These are phyloP conservation scores for Reticulitermes speratus DNA, from an alignment of 1,140 invertebrate genomes.

Conservation along the genomic window DNA sequence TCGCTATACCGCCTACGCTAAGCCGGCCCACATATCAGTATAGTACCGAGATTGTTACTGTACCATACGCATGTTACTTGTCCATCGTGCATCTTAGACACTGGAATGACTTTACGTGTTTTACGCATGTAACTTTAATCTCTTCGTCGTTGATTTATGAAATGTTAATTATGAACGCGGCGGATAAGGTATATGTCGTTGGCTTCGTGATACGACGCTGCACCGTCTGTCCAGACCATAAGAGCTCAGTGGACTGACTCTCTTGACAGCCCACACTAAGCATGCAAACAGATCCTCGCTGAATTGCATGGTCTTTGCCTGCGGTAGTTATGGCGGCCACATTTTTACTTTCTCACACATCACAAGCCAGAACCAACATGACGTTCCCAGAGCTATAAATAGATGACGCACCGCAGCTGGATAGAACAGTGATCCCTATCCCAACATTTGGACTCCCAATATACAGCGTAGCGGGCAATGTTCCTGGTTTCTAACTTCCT, in stretches of 20 bases:
- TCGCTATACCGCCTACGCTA: too few species aligned
- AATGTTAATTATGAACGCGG: too few species aligned
- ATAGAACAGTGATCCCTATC: neutral
- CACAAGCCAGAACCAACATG: neutral
- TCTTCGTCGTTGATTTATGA: too few species aligned
- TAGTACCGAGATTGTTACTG: too few species aligned
- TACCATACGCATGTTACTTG: too few species aligned
- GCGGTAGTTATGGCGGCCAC: neutral
- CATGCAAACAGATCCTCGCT: neutral
- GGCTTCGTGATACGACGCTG: neutral
- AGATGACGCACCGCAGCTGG: neutral
- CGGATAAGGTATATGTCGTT: neutral
- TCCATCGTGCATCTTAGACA: too few species aligned
- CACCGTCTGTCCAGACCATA: neutral
- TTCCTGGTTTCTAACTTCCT: neutral
- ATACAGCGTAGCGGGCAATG: neutral
- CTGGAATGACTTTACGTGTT: too few species aligned
- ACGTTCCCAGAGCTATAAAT: neutral
- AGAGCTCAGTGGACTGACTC: neutral
- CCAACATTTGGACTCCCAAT: neutral
- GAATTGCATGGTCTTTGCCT: too few species aligned
- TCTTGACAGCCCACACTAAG: neutral
- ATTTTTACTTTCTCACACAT: neutral
- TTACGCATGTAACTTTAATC: too few species aligned
- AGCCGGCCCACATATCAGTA: too few species aligned